Base-by-base conservation (phyloP, 2,113 vertebrate species). In the Leptosomus discolor region DNA sequence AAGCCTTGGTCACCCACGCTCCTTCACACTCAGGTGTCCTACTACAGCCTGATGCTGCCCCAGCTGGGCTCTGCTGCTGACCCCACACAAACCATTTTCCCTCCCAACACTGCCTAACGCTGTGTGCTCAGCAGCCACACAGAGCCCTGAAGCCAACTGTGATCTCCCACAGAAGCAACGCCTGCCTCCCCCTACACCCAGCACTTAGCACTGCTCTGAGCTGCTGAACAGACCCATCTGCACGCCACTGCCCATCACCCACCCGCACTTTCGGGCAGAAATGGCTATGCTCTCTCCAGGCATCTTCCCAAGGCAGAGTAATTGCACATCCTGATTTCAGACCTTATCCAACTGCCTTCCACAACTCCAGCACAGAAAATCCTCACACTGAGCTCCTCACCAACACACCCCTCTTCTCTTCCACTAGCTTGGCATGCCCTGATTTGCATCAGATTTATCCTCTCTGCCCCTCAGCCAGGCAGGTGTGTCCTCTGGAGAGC, bases 141-240 rank as follows among this genome's bases (percentile, higher is more conserved):
- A 8, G 54, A 32, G 50, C 73, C 71, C 80, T 8, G 24, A 36
- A 32, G 50, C 30, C 7, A 12, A 34, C 23, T 6, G 15, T 9
- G 4, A 30, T 22, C 53, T 48, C n/a, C 46, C 27, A 36, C 1
- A 1, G 0, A 15, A 39, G 29, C 46, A 41, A 17, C 81, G 26
- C n/a, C 87, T 67, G 27, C 11, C 20, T 41, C 2, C 17, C 32
- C 21, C 61, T 54, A 3, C 57, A 54, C 5, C 27, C 61, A 14
- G 43, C 4, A 19, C 13, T 29, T 63, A 27, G 34, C 80, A 45
- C 53, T 7, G 58, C 36, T 86, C 2, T 21, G 46, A 67, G 63
- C 50, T 56, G 68, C 56, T 81, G 41, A 61, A 32, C 81, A 70
- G 64, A 65, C 21, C 21, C 54, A 37, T 1, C 1, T 0, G 9